Conservation (phyloP, 2,888 invertebrate species). For the Drymonia ruficornis region DNA sequence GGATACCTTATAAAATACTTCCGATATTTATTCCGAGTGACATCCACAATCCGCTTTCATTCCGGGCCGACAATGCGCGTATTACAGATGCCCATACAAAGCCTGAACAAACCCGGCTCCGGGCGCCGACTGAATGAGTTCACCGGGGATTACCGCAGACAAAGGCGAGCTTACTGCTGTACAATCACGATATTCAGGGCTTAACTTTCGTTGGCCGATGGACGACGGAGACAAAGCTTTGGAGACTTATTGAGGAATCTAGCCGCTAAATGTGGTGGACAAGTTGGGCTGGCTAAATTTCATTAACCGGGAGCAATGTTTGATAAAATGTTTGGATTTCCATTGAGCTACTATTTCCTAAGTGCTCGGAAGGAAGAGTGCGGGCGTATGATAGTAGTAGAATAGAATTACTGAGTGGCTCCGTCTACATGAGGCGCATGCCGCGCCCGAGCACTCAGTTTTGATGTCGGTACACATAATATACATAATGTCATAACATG, state of each 20-base stretch:
- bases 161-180: constrained; percentile 69
- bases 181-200: constrained; percentile 66
- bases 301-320: too few relatives aligned
- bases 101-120: constrained; percentile 54
- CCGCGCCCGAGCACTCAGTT: too few relatives aligned
- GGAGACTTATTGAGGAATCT: constrained; percentile 36
- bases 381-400: too few relatives aligned
- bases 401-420: too few relatives aligned
- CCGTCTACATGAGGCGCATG: too few relatives aligned
- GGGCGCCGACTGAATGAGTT: constrained; percentile 63
- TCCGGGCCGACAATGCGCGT: constrained; percentile 46
- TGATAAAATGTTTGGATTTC: too few relatives aligned
- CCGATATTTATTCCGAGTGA: constrained; percentile 2
- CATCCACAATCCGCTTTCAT: constrained; percentile 1
- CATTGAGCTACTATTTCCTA: too few relatives aligned
- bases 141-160: constrained; percentile 66
- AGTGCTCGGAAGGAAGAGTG: too few relatives aligned
- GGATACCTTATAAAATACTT: constrained; percentile 7
- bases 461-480: too few relatives aligned
- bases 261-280: constrained; percentile 7
- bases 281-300: too few relatives aligned
- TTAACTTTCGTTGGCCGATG: constrained; percentile 63
- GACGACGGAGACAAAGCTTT: constrained; percentile 25
- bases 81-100: constrained; percentile 81
- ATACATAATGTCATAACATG: too few relatives aligned